Evolutionary conservation across 2,888 invertebrate species (phyloP), one percentile per base, ranked within the genome.

Genomic region (Patella ulyssiponensis): DNA sequence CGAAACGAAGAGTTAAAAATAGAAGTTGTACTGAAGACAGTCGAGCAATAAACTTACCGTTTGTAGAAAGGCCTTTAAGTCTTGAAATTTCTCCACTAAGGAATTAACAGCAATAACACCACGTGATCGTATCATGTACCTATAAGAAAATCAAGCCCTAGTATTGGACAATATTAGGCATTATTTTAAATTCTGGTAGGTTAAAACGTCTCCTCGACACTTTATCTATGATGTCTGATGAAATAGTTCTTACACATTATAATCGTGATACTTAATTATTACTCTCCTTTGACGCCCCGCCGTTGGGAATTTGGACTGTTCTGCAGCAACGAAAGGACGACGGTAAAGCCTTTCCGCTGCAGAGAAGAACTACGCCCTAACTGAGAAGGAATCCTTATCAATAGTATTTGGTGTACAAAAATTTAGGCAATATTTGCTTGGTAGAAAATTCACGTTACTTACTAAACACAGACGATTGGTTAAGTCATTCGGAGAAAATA

Each of bases 21-120:
- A 44, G 44, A 5, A 44, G 44, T 44, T 3, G 44, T 44, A 33
- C 33, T 33, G 4, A 33, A 33, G 33, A 33, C 33, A 20, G 58
- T 9, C 1, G 3, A 58, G 17, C 17, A 20, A 23, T 15, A 12
- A 64, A 77, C 79, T 74, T 69, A 79, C 79, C 52, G 75, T 79
- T 77, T 82, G 78, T 20, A 82, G 17, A 69, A 78, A 82, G 12
- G 72, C 71, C 20, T 77, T 80, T 17, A 82, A 73, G 20, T 78
- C 70, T 15, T 33, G 72, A 74, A 79, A 80, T 17, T 80, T 78
- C 15, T 69, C n/a, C 17, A 80, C 71, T 5, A 80, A 74, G 3
- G 17, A 54, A 44, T 73, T 23, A 12, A 77, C 73, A 17, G 80
- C 79, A 20, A 71, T 72, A n/a, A 69, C 53, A 2, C 79, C 82